phyloP scores from a whole-genome alignment of 2,113 vertebrate species.

The Trochalopteron elliotii region DNA sequence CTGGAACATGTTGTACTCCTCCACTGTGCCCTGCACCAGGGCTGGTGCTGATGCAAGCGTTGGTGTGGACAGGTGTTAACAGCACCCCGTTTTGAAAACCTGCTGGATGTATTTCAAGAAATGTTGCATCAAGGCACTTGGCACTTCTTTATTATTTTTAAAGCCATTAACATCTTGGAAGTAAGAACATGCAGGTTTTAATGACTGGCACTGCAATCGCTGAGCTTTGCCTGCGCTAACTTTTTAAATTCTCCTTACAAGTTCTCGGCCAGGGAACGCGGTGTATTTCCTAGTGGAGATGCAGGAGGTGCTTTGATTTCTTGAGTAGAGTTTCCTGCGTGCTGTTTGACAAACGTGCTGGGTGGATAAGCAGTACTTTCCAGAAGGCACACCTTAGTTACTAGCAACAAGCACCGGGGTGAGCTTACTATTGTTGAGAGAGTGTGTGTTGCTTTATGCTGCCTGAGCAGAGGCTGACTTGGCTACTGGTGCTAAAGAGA shows the following conservation, averaged over 20 bases:
- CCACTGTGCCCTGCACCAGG: background rate
- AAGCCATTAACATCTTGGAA: slow-evolving; percentile 21
- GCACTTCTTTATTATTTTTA: slow-evolving; percentile 11
- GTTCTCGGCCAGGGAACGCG: fast-evolving
- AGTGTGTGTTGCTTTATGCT: background rate
- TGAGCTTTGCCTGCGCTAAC: background rate
- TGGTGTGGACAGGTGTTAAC: slow-evolving; percentile 48
- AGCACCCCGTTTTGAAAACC: slow-evolving; percentile 51
- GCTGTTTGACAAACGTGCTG: background rate
- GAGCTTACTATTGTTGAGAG: slow-evolving; percentile 8
- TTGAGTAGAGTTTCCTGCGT: background rate
- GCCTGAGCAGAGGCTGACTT: background rate
- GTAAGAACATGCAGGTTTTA: background rate
- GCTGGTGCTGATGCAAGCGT: slow-evolving; percentile 33
- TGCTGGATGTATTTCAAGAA: slow-evolving; percentile 57
- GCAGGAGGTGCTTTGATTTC: background rate
- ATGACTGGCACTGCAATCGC: background rate
- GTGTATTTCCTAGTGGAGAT: background rate
- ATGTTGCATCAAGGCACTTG: slow-evolving; percentile 44
- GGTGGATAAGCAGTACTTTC: slow-evolving; percentile 7
- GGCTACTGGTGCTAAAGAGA: background rate
- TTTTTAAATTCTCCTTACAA: background rate
- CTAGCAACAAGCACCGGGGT: slow-evolving; percentile 3
- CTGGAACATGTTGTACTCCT: slow-evolving; percentile 34
- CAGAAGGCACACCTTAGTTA: slow-evolving; percentile 42